Evolutionary conservation across 2,797 vertebrate genomes (phyloP), one percentile per base, ranked within the genome.

Genomic region (Enteromius viviparus): DNA sequence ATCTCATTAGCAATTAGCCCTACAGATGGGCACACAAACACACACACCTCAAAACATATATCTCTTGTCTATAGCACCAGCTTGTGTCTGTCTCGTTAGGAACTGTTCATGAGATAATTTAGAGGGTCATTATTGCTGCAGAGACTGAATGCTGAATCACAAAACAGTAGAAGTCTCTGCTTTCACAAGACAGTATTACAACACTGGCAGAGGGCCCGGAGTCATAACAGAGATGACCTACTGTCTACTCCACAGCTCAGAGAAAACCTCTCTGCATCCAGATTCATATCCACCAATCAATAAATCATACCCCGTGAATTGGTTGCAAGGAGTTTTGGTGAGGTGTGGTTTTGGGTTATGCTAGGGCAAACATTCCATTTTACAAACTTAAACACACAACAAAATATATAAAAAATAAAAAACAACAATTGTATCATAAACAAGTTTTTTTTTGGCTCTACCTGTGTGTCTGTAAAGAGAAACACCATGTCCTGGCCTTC

Each of bases 401-500:
- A 65, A 19, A 65, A 7, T 17, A 15, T 19, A 34, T n/a, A 19
- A 64, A 17, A 55, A 79, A 42, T 11, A 0, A 64, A 37, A 15
- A 66, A n/a, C 11, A 9, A 7, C 37, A 3, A 79, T 34, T 51
- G 2, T 34, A 34, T 15, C 3, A 34, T 14, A 21, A 23, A 12
- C 29, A 17, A 12, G 23, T 71, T 53, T 29, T 4, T n/a, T 17
- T 55, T 29, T 55, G 42, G 53, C 47, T 51, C 26, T 89, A 97
- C 96, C 96, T 97, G 97, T 37, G 95, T 96, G 84, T 97, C 96
- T 0, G 96, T 96, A 90, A 97, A 97, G 80, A 97, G 96, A 88
- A 97, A 97, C 82, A 97, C 96, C 92, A 94, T 96, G 86, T 97
- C 91, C 87, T 92, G 95, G 85, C 94, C 95, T 40, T 96, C 95